Conservation (phyloP, 2,113 vertebrate species). For the Labeo catla region DNA sequence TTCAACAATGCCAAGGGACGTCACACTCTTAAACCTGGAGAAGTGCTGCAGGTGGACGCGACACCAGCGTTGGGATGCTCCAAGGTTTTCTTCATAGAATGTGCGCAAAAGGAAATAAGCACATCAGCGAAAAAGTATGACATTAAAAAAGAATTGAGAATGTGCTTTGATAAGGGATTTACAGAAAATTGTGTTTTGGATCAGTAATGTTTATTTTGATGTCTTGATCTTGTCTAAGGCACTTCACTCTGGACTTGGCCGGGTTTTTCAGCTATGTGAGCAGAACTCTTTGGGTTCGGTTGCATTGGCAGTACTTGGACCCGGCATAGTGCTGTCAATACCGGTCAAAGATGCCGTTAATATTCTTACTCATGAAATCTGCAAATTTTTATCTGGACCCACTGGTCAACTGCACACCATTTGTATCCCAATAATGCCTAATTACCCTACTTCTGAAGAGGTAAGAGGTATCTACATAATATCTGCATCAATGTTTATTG, state of each 20-base stretch:
- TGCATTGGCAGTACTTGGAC: slow-evolving; percentile 70
- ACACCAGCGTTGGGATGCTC: slow-evolving; percentile 58
- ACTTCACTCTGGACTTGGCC: slow-evolving; percentile 57
- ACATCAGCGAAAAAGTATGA: slow-evolving; percentile 53
- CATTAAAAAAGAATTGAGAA: no score
- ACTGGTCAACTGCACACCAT: slow-evolving; percentile 54
- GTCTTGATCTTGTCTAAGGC: slow-evolving; percentile 57
- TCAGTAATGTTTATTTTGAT: not conserved
- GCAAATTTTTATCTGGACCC: slow-evolving; percentile 48
- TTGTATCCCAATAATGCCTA: no score
- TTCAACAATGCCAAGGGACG: slow-evolving; percentile 39
- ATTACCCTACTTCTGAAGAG: slow-evolving; percentile 55
- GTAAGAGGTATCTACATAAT: no score
- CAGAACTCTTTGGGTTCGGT: slow-evolving; percentile 58
- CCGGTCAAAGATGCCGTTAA: slow-evolving; percentile 50
- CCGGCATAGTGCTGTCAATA: slow-evolving; percentile 57
- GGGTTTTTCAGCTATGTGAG: slow-evolving; percentile 64
- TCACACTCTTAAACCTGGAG: slow-evolving; percentile 52
- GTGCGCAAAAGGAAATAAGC: slow-evolving; percentile 61
- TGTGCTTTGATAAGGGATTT: not conserved
- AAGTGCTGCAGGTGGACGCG: slow-evolving; percentile 61
- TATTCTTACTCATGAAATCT: slow-evolving; percentile 5
- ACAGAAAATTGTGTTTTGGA: no score
- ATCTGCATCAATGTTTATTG: no score
- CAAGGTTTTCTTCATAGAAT: slow-evolving; percentile 70